Evolutionary conservation across 2,113 vertebrate species (phyloP).

Genomic region (Centropristis striata): DNA sequence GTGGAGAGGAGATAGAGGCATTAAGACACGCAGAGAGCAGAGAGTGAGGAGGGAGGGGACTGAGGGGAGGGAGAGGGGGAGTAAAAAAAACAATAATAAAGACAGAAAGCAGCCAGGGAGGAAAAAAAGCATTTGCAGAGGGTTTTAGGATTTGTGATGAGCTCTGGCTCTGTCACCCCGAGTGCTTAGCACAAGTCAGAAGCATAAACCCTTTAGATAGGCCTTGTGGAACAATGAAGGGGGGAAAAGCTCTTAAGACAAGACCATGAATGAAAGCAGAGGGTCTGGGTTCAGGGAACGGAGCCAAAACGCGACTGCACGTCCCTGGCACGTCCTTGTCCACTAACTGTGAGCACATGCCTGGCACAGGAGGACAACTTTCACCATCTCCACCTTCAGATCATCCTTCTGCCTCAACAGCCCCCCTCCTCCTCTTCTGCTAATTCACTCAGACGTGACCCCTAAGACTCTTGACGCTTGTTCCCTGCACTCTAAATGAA

Average conservation of each 20-base stretch:
- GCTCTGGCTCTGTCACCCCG: conserved; percentile 55
- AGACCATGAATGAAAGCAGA: conserved; percentile 45
- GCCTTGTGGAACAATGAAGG: conserved; percentile 60
- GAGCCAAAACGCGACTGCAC: conserved; percentile 38
- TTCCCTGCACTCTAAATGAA: conserved; percentile 15
- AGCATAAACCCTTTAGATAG: conserved; percentile 67
- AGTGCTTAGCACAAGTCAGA: conserved; percentile 65
- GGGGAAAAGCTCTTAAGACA: conserved; percentile 53
- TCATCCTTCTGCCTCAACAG: conserved; percentile 34
- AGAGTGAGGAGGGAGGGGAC: conserved; percentile 12
- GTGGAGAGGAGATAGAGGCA: conserved; percentile 67
- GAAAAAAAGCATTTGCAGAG: conserved; percentile 45
- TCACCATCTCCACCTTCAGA: conserved; percentile 66
- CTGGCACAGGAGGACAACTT: conserved; percentile 41
- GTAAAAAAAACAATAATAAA: conserved; percentile 56
- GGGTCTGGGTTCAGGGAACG: conserved; percentile 27
- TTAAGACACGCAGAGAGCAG: conserved; percentile 56
- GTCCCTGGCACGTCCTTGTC: conserved; percentile 51
- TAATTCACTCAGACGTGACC: conserved; percentile 48
- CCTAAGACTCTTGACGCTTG: conserved; percentile 20
- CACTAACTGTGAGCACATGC: conserved; percentile 36
- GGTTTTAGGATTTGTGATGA: conserved; percentile 72
- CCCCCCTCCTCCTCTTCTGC: conserved; percentile 10
- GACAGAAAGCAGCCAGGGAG: conserved; percentile 34
- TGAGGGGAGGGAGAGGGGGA: background rate